A percentile compares a stretch with the other conserved stretches of the same genome.
Conservation (phyloP, 2,797 vertebrate species). For the Chiroxiphia lanceolata region DNA sequence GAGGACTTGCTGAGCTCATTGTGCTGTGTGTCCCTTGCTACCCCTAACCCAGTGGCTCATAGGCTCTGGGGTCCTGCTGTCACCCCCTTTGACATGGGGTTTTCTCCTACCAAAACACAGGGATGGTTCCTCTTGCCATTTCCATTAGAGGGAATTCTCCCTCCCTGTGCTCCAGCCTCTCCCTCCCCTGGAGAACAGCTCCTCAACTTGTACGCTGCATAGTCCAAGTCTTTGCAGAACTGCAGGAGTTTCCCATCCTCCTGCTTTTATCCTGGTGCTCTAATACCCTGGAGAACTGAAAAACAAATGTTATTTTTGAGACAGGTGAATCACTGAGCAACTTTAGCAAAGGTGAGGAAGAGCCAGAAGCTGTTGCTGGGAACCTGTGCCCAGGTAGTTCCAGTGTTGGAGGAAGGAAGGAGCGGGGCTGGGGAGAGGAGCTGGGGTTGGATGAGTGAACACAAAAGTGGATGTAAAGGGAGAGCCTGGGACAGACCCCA, state of each 20-base stretch:
- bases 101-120: not conserved
- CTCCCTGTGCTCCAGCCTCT: not conserved
- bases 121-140: not conserved
- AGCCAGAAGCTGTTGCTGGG: not conserved
- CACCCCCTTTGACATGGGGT: rapidly evolving
- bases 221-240: not conserved
- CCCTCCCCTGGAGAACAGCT: not conserved
- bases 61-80: not conserved
- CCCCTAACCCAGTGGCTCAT: not conserved
- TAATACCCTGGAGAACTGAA: not conserved
- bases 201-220: not conserved
- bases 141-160: not conserved
- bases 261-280: not conserved
- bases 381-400: not conserved
- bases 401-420: rapidly evolving
- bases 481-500: not conserved
- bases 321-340: not conserved
- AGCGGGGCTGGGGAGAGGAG: not conserved
- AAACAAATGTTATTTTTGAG: not conserved
- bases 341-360: not conserved
- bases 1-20: not conserved
- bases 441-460: not conserved
- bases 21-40: not conserved
- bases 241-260: not conserved
- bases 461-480: rapidly evolving